Conservation (phyloP, 2,113 vertebrate species). For the Mustelus asterias region DNA sequence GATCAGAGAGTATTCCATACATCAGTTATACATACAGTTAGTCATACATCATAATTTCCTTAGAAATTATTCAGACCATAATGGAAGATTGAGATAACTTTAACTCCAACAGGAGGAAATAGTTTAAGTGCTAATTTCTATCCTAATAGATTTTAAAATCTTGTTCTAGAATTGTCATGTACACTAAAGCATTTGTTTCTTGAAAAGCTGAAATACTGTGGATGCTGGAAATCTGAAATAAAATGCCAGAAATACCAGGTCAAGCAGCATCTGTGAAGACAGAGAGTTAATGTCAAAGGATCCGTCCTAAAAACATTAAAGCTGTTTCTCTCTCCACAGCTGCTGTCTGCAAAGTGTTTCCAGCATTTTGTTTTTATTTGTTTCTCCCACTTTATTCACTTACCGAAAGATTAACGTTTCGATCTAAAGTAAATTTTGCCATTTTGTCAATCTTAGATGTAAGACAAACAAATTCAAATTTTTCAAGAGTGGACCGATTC, state of each 20-base stretch:
- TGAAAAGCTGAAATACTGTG: background rate
- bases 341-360: background rate
- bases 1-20: background rate
- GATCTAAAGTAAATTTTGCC: conserved; percentile 7
- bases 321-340: background rate
- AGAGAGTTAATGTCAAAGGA: background rate
- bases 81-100: background rate
- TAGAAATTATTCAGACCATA: background rate
- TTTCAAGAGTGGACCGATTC: background rate
- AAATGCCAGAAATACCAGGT: background rate
- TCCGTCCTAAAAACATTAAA: too few relatives aligned
- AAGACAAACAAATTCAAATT: conserved; percentile 1
- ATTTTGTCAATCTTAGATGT: background rate
- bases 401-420: background rate
- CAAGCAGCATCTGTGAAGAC: background rate
- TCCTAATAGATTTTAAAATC: background rate
- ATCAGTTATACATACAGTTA: background rate
- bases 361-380: background rate
- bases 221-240: background rate
- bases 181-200: background rate
- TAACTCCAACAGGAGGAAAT: background rate
- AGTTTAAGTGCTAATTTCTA: background rate
- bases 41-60: background rate
- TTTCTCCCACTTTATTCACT: background rate
- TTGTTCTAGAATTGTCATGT: background rate